These are phyloP conservation scores for Indicator maculatus DNA, from an alignment of 2,113 vertebrate species.

Conservation along the genomic window DNA sequence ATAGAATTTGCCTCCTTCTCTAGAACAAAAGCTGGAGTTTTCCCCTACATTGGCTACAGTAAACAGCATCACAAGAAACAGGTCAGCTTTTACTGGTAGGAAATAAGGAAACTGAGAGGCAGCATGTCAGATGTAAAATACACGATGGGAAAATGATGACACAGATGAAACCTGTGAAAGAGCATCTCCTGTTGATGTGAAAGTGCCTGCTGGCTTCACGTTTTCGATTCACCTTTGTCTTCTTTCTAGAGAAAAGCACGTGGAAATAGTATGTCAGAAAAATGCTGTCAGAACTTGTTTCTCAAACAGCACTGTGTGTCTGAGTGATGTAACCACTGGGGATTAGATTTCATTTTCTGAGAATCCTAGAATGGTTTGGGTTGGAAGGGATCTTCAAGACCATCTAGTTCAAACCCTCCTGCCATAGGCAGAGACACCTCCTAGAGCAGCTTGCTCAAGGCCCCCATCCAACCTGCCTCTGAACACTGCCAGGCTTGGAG, in stretches of 20 bases:
- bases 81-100: conserved; percentile 49
- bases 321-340: background rate
- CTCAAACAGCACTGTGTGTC: background rate
- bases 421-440: no score
- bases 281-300: background rate
- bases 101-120: conserved; percentile 57
- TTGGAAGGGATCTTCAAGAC: no score
- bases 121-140: background rate
- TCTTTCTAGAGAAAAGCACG: conserved; percentile 25
- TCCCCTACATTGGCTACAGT: conserved; percentile 23
- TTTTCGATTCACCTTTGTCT: conserved; percentile 16
- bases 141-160: conserved; percentile 60
- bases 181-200: background rate
- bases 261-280: background rate
- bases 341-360: background rate
- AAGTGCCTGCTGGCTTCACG: background rate
- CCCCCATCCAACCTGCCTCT: no score
- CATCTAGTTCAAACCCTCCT: no score
- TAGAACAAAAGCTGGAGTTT: conserved; percentile 36
- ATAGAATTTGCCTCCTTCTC: background rate
- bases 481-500: no score
- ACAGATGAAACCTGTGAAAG: background rate
- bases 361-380: no score
- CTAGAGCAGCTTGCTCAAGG: no score
- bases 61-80: conserved; percentile 20